Base-by-base conservation (phyloP, 1,140 invertebrate genomes). In the Caenorhabditis inopinata region DNA sequence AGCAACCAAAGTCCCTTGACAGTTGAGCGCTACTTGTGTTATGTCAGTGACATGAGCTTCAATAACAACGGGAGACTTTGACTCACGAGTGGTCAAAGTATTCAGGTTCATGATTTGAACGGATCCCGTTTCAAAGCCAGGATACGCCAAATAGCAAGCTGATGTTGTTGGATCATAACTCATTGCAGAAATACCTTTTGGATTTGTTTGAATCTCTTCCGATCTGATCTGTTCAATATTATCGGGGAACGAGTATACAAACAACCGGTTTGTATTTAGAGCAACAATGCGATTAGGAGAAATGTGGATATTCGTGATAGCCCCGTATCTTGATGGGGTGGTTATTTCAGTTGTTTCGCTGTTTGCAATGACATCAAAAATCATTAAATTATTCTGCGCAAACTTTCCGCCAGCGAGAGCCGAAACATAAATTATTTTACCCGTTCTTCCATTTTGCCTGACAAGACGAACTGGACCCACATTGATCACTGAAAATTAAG, bases 71-170 rank as follows among this genome's bases (percentile, higher is more conserved):
- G 78, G 78, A 1, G 78, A 58, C 12, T 68, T 58, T 2, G 78
- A 79, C 25, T 58, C 53, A 49, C 73, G 62, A 4, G 62, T 46
- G 5, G 78, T 79, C 21, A 79, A 25, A 7, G 78, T 53, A n/a
- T 74, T 79, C 45, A 79, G 35, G 35, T 79, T 53, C 78, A 79
- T 79, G 7, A 79, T 46, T 35, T 75, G 78, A 12, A 79, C 35
- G 16, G 32, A 45, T 35, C 78, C 78, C 0, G 42, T 45, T 27
- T 79, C 51, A 68, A 74, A 79, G 42, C 78, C 78, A 18, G 78
- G 78, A 27, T 79, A 79, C 23, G 58, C 78, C 14, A 79, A 21
- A 38, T 68, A 68, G 16, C 58, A 58, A 21, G 29, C 12, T 11
- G 74, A 7, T 27, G 45, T 49, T 2, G 62, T 45, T n/a, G 62